Conservation (phyloP, 2,888 invertebrate genomes). For the Nebria salina region DNA sequence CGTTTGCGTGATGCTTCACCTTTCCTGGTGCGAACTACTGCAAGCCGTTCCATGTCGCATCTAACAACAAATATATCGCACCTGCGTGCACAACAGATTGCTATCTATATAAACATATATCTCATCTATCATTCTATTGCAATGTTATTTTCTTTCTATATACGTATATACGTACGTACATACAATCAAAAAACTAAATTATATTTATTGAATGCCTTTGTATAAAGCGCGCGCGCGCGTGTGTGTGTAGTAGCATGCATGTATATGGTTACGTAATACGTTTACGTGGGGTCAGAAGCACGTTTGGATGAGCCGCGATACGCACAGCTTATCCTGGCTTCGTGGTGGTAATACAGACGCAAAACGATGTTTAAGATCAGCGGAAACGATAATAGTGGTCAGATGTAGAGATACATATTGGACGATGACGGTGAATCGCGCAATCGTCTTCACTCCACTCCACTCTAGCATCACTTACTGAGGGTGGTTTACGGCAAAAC, state of each 20-base stretch:
- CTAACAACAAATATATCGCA: neutral
- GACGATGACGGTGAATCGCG: neutral
- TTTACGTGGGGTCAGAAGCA: neutral
- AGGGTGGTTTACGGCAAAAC: neutral
- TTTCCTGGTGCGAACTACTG: neutral
- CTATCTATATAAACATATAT: neutral
- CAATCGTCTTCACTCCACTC: neutral
- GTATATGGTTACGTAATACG: neutral
- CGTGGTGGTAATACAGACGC: neutral
- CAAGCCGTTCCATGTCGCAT: neutral
- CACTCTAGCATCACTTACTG: neutral
- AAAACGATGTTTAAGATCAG: slow-evolving; percentile 1
- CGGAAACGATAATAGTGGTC: neutral
- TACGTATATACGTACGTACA: neutral
- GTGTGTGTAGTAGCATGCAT: neutral
- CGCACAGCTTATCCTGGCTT: neutral
- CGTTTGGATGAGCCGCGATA: neutral
- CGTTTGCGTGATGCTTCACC: neutral
- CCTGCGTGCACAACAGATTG: neutral
- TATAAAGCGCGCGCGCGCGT: neutral
- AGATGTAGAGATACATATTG: neutral
- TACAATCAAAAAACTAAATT: too few species aligned
- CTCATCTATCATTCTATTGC: neutral
- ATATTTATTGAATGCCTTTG: too few species aligned
- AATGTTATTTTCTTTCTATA: neutral